phyloP scores from a whole-genome alignment of 2,888 invertebrate species.

The Campoletis raptor region DNA sequence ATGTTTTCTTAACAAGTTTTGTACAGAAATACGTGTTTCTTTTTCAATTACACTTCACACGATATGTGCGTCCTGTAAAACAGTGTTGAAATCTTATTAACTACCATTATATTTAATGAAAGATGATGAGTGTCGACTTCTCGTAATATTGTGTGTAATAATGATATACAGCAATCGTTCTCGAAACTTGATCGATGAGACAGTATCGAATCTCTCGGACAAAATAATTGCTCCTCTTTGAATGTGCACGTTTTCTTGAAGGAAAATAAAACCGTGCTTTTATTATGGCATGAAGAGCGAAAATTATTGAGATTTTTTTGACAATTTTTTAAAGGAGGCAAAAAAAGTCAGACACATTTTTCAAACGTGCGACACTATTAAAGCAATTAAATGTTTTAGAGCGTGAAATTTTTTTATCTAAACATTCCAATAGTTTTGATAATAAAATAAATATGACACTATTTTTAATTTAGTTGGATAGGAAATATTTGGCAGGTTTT shows the following conservation, averaged over 20 bases:
- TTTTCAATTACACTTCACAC: not conserved
- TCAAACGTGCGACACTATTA: too few species aligned
- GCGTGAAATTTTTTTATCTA: not conserved
- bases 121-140: constrained; percentile 10
- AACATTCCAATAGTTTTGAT: not conserved
- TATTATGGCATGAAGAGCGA: not conserved
- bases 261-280: not conserved
- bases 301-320: too few species aligned
- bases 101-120: constrained; percentile 15
- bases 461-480: not conserved
- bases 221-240: not conserved
- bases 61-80: not conserved
- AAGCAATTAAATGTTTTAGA: too few species aligned
- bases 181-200: not conserved
- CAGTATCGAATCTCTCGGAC: not conserved
- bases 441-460: not conserved
- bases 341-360: too few species aligned
- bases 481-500: not conserved
- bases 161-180: not conserved
- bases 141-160: not conserved
- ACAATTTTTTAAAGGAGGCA: too few species aligned
- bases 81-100: constrained; percentile 3
- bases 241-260: not conserved
- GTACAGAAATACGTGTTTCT: not conserved
- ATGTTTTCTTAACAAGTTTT: not conserved